These are phyloP conservation scores for Pterostichus madidus DNA, from an alignment of 2,888 invertebrate species.

Conservation along the genomic window DNA sequence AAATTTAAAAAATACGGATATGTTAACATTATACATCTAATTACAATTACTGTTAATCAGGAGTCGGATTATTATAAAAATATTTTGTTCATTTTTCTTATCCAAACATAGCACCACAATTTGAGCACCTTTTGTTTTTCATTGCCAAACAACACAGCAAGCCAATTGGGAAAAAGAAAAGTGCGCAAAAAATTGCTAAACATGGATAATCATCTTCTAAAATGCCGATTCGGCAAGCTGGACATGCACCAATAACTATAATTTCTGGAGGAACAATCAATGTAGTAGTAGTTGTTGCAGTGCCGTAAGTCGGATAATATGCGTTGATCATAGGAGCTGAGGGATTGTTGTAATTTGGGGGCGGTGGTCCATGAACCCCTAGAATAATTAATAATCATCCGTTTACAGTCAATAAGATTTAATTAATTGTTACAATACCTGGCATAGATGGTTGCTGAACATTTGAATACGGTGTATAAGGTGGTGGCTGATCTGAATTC, in stretches of 20 bases:
- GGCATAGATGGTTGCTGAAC: not conserved
- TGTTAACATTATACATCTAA: slow-evolving; percentile 12
- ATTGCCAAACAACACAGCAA: slow-evolving; percentile 92
- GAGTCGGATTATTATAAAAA: slow-evolving; percentile 3
- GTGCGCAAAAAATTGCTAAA: slow-evolving; percentile 90
- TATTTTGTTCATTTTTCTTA: slow-evolving; percentile 71
- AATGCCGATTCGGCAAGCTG: slow-evolving; percentile 92
- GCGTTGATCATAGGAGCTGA: slow-evolving; percentile 68
- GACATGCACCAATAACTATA: slow-evolving; percentile 92
- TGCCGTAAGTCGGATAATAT: slow-evolving; percentile 80
- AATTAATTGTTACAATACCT: slow-evolving; percentile 19
- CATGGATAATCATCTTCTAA: slow-evolving; percentile 93
- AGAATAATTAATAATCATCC: slow-evolving; percentile 25
- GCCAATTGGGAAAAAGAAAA: slow-evolving; percentile 92
- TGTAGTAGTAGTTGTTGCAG: slow-evolving; percentile 76
- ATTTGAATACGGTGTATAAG: slow-evolving; percentile 63
- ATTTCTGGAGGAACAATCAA: slow-evolving; percentile 87
- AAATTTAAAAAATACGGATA: slow-evolving; percentile 53
- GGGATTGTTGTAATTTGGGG: slow-evolving; percentile 67
- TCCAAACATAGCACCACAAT: slow-evolving; percentile 91
- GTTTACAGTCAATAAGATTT: not conserved
- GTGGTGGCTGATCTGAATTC: slow-evolving; percentile 67
- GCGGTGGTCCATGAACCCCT: slow-evolving; percentile 63
- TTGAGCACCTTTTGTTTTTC: slow-evolving; percentile 90
- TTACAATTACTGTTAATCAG: not conserved